Conservation (phyloP, 1,140 invertebrate genomes). For the Calliopsis andreniformis region DNA sequence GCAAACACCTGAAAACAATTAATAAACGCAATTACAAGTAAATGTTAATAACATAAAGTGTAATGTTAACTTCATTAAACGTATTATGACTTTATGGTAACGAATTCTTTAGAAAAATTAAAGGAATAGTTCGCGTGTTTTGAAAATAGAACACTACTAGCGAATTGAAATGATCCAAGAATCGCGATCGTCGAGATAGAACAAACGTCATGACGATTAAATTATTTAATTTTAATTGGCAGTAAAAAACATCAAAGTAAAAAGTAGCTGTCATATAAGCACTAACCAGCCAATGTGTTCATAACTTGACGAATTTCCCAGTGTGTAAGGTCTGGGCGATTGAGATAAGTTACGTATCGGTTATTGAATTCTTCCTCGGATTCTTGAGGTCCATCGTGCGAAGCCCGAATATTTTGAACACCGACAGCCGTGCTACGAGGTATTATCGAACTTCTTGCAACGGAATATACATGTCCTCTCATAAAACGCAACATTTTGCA, state of each 20-base stretch:
- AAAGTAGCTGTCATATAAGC: not conserved
- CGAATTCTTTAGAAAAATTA: not conserved
- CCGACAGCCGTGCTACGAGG: conserved; percentile 60
- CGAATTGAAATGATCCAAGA: not conserved
- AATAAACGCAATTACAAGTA: no score
- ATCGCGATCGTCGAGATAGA: not conserved
- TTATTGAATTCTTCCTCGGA: conserved; percentile 88
- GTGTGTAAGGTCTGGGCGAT: conserved; percentile 94
- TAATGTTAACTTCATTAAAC: no score
- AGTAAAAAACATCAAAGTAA: no score
- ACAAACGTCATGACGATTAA: not conserved
- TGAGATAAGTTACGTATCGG: conserved; percentile 93
- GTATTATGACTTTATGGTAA: no score
- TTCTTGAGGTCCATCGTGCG: conserved; percentile 75
- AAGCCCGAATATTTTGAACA: conserved; percentile 65
- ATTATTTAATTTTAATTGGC: not conserved
- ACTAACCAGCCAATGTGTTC: conserved; percentile 85
- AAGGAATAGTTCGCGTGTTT: no score
- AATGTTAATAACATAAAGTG: no score
- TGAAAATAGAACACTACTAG: not conserved
- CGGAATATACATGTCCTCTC: conserved; percentile 74
- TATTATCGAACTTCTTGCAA: conserved; percentile 71
- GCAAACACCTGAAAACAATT: no score
- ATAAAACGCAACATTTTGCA: conserved; percentile 80
- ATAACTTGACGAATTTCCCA: conserved; percentile 97